Conservation (phyloP, 2,888 invertebrate species). For the Cheilosia pagana region DNA sequence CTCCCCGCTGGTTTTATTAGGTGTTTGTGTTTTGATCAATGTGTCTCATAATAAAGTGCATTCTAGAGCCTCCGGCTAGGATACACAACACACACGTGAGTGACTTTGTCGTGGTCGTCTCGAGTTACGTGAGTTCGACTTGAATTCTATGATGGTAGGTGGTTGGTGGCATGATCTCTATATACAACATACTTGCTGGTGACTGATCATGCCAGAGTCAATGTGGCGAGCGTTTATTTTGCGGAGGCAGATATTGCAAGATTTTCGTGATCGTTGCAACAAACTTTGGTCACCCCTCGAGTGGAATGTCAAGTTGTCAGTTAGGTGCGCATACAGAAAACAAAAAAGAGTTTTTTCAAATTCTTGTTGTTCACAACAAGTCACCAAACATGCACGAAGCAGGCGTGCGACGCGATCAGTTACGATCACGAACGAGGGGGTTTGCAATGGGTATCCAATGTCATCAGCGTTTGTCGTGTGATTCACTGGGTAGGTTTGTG, state of each 20-base stretch:
- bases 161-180: constrained; percentile 61
- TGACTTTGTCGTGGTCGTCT: constrained; percentile 52
- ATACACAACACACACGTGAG: constrained; percentile 22
- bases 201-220: constrained; percentile 55
- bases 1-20: constrained; percentile 73
- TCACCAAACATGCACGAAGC: constrained; percentile 52
- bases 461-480: constrained; percentile 45
- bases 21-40: constrained; percentile 75
- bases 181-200: constrained; percentile 49
- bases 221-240: constrained; percentile 29
- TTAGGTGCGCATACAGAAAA: constrained; percentile 21
- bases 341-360: constrained; percentile 36
- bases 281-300: constrained; percentile 27
- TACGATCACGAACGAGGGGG: constrained; percentile 40
- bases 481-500: constrained; percentile 37
- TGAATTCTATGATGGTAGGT: constrained; percentile 64
- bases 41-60: constrained; percentile 68
- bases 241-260: constrained; percentile 62
- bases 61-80: constrained; percentile 37
- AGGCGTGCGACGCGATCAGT: constrained; percentile 64
- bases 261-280: constrained; percentile 61
- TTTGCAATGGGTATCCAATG: constrained; percentile 51
- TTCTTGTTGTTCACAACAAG: constrained; percentile 57
- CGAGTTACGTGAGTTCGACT: constrained; percentile 58
- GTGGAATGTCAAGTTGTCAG: constrained; percentile 61